These are phyloP conservation scores for Seira ritae DNA, from an alignment of 2,888 invertebrate species.

Conservation along the genomic window DNA sequence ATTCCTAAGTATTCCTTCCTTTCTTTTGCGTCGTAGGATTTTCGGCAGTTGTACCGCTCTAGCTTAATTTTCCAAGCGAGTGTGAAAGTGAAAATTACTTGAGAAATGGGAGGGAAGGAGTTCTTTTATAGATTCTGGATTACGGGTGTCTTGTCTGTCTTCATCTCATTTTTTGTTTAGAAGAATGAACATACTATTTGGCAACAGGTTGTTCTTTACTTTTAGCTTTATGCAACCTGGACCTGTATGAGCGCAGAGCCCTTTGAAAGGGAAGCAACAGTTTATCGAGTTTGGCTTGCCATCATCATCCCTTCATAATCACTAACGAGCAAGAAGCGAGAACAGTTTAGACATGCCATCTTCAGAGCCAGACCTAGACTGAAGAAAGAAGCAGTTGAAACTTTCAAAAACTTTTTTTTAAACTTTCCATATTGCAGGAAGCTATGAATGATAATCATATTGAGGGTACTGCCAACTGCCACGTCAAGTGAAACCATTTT, in stretches of 20 bases:
- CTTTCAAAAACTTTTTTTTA: neutral
- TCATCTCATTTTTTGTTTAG: neutral
- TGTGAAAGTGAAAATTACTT: neutral
- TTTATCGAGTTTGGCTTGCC: neutral
- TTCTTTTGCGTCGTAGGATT: too few species aligned
- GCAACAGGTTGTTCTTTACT: conserved; percentile 3
- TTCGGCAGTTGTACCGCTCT: too few species aligned
- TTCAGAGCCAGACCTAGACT: neutral
- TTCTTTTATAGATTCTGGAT: neutral
- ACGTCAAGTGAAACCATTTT: neutral
- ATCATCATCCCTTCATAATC: too few species aligned
- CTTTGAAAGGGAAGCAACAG: neutral
- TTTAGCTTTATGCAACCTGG: too few species aligned
- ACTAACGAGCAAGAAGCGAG: too few species aligned
- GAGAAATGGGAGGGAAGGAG: neutral
- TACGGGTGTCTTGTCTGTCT: neutral
- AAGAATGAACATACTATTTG: neutral
- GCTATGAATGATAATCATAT: neutral
- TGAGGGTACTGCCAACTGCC: neutral
- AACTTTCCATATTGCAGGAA: neutral
- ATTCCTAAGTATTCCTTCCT: too few species aligned
- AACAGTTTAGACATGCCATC: neutral
- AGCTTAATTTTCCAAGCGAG: neutral
- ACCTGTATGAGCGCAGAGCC: neutral
- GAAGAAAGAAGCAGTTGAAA: neutral